Conservation (phyloP, 1,140 invertebrate genomes). For the Tetramorium simillimum region DNA sequence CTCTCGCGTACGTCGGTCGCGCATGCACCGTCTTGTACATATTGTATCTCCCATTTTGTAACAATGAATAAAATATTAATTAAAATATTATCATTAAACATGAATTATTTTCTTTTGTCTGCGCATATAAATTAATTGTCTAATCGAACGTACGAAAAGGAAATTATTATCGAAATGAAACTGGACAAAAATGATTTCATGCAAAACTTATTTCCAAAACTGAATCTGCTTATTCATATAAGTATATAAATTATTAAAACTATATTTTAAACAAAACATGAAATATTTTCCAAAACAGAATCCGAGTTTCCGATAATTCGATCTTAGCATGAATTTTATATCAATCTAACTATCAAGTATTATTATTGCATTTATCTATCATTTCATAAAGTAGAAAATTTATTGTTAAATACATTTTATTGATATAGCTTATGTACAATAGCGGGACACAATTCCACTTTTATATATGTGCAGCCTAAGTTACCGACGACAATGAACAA, state of each 20-base stretch:
- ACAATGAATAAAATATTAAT: conserved; percentile 62
- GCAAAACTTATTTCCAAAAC: not conserved
- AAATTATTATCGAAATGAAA: not conserved
- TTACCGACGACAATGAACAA: conserved; percentile 56
- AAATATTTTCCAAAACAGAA: not conserved
- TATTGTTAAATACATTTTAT: conserved; percentile 66
- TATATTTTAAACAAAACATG: not conserved
- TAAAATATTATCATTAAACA: not conserved
- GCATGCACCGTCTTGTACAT: conserved; percentile 63
- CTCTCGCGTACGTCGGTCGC: not conserved
- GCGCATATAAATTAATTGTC: conserved; percentile 1
- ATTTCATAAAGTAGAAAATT: conserved; percentile 23
- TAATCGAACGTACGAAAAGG: not conserved
- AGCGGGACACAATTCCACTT: conserved; percentile 30
- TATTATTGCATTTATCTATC: not conserved
- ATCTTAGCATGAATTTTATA: not conserved
- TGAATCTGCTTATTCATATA: not conserved
- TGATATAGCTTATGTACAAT: conserved; percentile 75
- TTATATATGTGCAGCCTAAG: conserved; percentile 64
- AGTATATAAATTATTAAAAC: not conserved
- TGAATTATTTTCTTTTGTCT: not conserved
- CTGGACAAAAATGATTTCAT: not conserved
- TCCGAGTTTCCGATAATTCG: not conserved
- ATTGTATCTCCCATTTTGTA: conserved; percentile 68
- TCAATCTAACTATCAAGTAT: not conserved